Base-by-base conservation (phyloP, 2,888 invertebrate species). In the Limenitis camilla region DNA sequence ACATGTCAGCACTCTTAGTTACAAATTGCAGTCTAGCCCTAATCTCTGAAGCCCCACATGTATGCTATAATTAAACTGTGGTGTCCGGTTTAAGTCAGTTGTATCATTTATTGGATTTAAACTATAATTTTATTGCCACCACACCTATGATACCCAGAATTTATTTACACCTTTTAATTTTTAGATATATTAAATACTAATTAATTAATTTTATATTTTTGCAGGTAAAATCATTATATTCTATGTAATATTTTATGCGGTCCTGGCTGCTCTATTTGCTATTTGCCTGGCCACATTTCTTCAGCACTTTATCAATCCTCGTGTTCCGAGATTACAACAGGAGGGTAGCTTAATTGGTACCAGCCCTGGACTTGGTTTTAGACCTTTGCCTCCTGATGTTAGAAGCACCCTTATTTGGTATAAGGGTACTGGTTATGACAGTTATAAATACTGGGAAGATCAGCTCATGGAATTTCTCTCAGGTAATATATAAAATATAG, bases 351-450 rank as follows among this genome's bases (percentile, higher is more conserved):
- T 97, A 49, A 97, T 98, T 63, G 97, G 98, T 63, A 93, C 93
- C 61, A 98, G 97, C 87, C 99, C 99, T 54, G 98, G 98, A 53
- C 88, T 99, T 51, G 98, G 98, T 49, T 99, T 97, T 84, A 90
- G 98, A 63, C 99, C 99, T 6, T 91, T 96, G 88, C 96, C 98
- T 10, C 91, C 92, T 5, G 96, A 97, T 74, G 94, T 96, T 6
- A 93, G 97, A 67, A 97, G 97, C 74, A 97, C 98, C 6, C 90
- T 99, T 55, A 97, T 99, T 70, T 96, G 96, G 93, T 98, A 97
- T 83, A 94, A 94, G 74, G 95, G 94, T 28, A 93, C 94, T 0
- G 91, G 92, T 36, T 89, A 89, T 60, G 91, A 92, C 29, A 93
- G 94, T 72, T 95, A 92, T 70, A 89, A 90, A 61, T 92, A 92